phyloP scores from a whole-genome alignment of 1,140 invertebrate species.

The Zaprionus inermis region DNA sequence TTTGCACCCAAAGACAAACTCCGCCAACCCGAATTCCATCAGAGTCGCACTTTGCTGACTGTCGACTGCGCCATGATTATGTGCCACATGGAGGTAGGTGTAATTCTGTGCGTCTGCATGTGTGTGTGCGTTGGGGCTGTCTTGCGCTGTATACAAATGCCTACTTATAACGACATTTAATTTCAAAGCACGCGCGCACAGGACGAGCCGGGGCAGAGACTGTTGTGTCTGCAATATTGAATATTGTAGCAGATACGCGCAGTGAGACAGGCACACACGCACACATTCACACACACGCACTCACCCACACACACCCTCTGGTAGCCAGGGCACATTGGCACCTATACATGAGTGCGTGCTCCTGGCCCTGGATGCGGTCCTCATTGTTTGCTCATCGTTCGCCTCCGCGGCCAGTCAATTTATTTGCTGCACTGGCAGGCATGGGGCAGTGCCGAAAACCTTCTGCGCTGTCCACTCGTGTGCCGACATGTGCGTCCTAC shows the following conservation, averaged over 20 bases:
- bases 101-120: conserved; percentile 20
- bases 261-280: conserved; percentile 29
- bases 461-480: conserved; percentile 7
- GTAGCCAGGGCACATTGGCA: conserved; percentile 52
- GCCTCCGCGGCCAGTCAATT: conserved; percentile 71
- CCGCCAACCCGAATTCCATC: conserved; percentile 5
- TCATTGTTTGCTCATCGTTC: conserved; percentile 65
- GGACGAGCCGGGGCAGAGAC: conserved; percentile 40
- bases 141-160: conserved; percentile 76
- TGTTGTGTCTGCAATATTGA: conserved; percentile 74
- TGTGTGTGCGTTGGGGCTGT: conserved; percentile 17
- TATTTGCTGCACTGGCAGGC: conserved; percentile 77
- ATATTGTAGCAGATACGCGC: conserved; percentile 60
- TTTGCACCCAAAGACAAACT: conserved; percentile 66
- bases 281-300: conserved; percentile 23
- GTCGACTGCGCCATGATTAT: conserved; percentile 52
- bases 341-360: conserved; percentile 70
- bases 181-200: conserved; percentile 74
- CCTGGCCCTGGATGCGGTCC: background rate
- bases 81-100: conserved; percentile 24
- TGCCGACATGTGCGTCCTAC: conserved; percentile 3
- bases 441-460: conserved; percentile 12
- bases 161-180: conserved; percentile 82
- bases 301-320: background rate
- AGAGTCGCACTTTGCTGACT: conserved; percentile 36